phyloP scores from a whole-genome alignment of 2,797 vertebrate genomes.

The Eremophila alpestris region DNA sequence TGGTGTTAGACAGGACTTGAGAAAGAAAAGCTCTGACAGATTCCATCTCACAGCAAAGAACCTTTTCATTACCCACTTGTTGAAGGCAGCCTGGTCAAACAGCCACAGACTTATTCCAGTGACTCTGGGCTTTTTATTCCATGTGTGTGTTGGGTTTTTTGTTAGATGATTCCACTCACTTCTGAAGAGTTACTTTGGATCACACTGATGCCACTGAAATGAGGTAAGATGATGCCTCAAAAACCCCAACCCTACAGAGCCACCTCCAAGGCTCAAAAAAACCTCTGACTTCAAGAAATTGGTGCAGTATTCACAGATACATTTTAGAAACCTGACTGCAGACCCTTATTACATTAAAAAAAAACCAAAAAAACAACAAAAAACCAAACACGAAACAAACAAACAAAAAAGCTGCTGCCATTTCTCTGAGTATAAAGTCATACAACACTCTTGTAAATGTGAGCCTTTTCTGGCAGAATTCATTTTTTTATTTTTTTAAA shows the following conservation, averaged over 20 bases:
- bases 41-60: background rate
- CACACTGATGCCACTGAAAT: background rate
- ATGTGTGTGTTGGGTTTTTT: background rate
- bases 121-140: background rate
- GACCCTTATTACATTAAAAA: background rate
- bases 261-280: background rate
- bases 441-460: background rate
- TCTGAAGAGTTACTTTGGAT: background rate
- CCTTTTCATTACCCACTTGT: background rate
- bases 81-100: background rate
- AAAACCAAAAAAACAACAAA: background rate
- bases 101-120: background rate
- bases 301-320: background rate
- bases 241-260: background rate
- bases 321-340: background rate
- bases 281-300: background rate
- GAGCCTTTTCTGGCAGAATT: background rate
- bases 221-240: background rate
- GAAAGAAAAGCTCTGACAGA: background rate
- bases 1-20: background rate
- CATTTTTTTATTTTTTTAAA: background rate
- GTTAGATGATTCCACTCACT: background rate
- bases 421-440: background rate
- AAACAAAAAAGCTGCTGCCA: background rate
- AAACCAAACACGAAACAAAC: background rate